A percentile compares a stretch with the other conserved stretches of the same genome.
Evolutionary conservation across 2,888 invertebrate genomes (phyloP).

Genomic region (Apodemia hepburni): DNA sequence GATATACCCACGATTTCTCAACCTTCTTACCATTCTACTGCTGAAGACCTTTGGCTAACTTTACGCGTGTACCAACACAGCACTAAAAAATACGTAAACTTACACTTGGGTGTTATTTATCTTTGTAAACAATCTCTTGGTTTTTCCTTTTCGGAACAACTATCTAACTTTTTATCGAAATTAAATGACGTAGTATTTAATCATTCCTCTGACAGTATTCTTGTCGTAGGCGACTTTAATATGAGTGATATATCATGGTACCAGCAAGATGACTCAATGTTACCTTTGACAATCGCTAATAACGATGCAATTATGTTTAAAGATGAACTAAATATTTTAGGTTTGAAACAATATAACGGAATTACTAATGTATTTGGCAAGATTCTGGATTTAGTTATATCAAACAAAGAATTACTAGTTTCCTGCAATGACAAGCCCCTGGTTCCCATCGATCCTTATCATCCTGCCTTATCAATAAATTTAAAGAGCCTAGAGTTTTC

Average conservation of each 20-base stretch:
- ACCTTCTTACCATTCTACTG: not conserved
- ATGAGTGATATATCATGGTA: not conserved
- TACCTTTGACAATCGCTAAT: not conserved
- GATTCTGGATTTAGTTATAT: constrained; percentile 1
- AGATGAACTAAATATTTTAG: not conserved
- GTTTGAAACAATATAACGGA: not conserved
- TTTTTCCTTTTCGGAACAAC: not conserved
- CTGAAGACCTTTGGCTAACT: not conserved
- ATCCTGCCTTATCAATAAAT: not conserved
- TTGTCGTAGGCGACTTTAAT: not conserved
- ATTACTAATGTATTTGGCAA: not conserved
- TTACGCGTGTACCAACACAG: not conserved
- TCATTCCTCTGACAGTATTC: not conserved
- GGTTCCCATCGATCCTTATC: not conserved
- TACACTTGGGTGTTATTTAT: not conserved
- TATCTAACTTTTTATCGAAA: not conserved
- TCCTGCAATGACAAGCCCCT: not conserved
- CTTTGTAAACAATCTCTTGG: not conserved
- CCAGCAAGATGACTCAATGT: not conserved
- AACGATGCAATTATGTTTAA: not conserved
- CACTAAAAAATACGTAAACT: not conserved
- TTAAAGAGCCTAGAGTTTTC: not conserved
- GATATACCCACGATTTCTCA: not conserved
- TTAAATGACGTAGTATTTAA: not conserved
- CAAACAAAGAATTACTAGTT: not conserved